Conservation (phyloP, 2,797 vertebrate species). For the Gobio occitaniae region DNA sequence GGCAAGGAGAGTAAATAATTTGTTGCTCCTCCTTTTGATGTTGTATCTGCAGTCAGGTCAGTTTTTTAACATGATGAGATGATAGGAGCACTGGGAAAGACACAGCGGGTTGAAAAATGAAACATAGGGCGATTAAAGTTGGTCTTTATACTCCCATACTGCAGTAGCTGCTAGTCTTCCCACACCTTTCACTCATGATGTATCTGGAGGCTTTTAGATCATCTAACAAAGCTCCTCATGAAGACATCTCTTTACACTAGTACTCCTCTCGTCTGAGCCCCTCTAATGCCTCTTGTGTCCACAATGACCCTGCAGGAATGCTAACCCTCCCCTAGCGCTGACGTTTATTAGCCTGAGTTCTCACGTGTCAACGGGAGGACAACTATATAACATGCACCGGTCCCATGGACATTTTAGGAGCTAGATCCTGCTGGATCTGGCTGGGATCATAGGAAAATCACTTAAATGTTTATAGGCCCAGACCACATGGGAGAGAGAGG, state of each 20-base stretch:
- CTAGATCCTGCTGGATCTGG: conserved; percentile 42
- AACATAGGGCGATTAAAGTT: conserved; percentile 42
- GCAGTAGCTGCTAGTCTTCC: conserved; percentile 34
- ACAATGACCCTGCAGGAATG: conserved; percentile 54
- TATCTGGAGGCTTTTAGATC: conserved; percentile 41
- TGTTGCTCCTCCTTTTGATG: conserved; percentile 46
- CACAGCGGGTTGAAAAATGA: conserved; percentile 29
- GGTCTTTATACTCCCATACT: conserved; percentile 30
- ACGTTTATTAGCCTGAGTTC: conserved; percentile 49
- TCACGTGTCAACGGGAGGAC: conserved; percentile 45
- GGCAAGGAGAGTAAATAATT: conserved; percentile 34
- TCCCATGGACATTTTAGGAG: conserved; percentile 36
- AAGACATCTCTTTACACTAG: conserved; percentile 25
- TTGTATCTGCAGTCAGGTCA: conserved; percentile 38
- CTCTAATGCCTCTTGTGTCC: conserved; percentile 45
- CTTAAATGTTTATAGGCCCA: conserved; percentile 58
- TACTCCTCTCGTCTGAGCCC: conserved; percentile 24
- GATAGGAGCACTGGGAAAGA: conserved; percentile 21
- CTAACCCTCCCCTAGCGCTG: conserved; percentile 33
- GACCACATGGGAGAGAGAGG: conserved; percentile 54
- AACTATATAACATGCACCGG: conserved; percentile 49
- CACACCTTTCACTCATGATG: conserved; percentile 32
- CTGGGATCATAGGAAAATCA: conserved; percentile 61
- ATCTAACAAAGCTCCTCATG: conserved; percentile 32
- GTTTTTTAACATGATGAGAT: conserved; percentile 49